phyloP scores from a whole-genome alignment of 2,888 invertebrate genomes.

The Beris chalybata region DNA sequence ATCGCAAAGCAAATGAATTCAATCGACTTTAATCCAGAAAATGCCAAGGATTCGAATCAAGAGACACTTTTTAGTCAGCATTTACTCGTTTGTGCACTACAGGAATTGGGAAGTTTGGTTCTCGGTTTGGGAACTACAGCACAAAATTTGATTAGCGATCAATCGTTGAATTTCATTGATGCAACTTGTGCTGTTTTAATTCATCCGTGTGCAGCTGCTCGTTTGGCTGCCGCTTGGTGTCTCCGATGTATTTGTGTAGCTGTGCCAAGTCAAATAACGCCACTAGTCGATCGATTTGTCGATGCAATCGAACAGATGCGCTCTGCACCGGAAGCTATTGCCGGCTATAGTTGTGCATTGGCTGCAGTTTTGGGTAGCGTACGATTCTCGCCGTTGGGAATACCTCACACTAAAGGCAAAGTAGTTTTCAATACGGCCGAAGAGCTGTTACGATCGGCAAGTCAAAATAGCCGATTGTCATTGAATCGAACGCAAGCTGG shows the following conservation, averaged over 20 bases:
- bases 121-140: conserved; percentile 93
- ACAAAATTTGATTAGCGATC: conserved; percentile 85
- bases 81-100: conserved; percentile 87
- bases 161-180: conserved; percentile 71
- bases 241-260: conserved; percentile 88
- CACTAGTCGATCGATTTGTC: conserved; percentile 86
- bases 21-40: conserved; percentile 89
- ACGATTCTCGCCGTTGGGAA: conserved; percentile 85
- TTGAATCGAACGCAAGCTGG: conserved; percentile 95
- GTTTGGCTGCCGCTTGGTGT: conserved; percentile 94
- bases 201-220: conserved; percentile 92
- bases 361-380: conserved; percentile 93
- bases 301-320: conserved; percentile 86
- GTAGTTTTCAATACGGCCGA: conserved; percentile 97
- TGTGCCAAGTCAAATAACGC: conserved; percentile 91
- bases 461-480: conserved; percentile 93
- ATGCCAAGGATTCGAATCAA: conserved; percentile 88
- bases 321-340: conserved; percentile 84
- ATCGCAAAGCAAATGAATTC: conserved; percentile 94
- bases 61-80: conserved; percentile 90
- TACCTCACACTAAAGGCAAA: conserved; percentile 96
- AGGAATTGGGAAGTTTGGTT: conserved; percentile 87
- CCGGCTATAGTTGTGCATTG: conserved; percentile 90
- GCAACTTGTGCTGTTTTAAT: conserved; percentile 72
- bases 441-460: conserved; percentile 92